Conservation (phyloP, 2,888 invertebrate genomes). For the Pherbina coryleti region DNA sequence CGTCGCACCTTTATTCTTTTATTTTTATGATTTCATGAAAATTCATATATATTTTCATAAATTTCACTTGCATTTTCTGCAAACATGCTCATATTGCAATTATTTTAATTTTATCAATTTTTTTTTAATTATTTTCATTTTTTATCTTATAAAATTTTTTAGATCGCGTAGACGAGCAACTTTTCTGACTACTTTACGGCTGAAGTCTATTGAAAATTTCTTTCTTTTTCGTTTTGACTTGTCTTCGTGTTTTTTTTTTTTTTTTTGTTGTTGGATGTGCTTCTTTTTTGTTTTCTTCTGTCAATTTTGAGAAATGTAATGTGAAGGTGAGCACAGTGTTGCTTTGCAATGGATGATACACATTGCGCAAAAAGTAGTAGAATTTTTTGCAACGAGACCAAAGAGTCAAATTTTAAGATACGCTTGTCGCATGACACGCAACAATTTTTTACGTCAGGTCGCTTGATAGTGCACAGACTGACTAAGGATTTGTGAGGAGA, state of each 20-base stretch:
- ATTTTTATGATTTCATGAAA: slow-evolving; percentile 36
- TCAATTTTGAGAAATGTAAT: slow-evolving; percentile 29
- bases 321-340: slow-evolving; percentile 27
- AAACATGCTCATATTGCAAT: not conserved
- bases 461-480: no score
- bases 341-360: not conserved
- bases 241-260: slow-evolving; percentile 17
- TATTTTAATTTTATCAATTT: slow-evolving; percentile 17
- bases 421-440: no score
- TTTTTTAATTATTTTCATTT: slow-evolving; percentile 1
- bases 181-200: slow-evolving; percentile 49
- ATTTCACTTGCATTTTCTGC: slow-evolving; percentile 21
- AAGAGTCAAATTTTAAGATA: no score
- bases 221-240: slow-evolving; percentile 43
- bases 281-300: slow-evolving; percentile 28
- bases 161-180: slow-evolving; percentile 46
- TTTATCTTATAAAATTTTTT: not conserved
- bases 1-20: slow-evolving; percentile 36
- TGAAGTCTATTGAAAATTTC: slow-evolving; percentile 50
- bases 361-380: no score
- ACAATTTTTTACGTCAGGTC: no score
- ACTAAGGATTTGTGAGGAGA: no score
- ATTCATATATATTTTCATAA: slow-evolving; percentile 11
- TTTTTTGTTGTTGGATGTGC: slow-evolving; percentile 10
- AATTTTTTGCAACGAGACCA: no score